phyloP scores from a whole-genome alignment of 2,113 vertebrate genomes.

The Megalops atlanticus region DNA sequence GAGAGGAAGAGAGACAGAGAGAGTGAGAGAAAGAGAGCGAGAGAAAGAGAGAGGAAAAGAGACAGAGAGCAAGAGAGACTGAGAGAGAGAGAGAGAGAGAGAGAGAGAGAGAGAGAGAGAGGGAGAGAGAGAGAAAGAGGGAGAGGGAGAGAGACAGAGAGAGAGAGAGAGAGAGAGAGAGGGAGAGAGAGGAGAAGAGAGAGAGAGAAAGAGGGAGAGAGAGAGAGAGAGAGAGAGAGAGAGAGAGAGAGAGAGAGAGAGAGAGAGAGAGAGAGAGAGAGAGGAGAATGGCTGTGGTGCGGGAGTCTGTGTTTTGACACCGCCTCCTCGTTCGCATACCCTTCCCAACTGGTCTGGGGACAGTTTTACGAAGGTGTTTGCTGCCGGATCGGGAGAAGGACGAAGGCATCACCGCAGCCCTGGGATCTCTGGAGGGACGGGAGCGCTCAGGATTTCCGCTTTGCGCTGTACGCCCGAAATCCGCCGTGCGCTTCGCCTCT shows the following conservation, averaged over 20 bases:
- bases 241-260: not conserved
- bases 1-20: not conserved
- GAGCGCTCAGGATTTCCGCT: not conserved
- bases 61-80: not conserved
- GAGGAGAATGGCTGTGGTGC: not conserved
- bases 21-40: not conserved
- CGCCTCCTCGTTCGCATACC: not conserved
- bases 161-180: not conserved
- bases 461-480: not conserved
- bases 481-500: not conserved
- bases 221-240: not conserved
- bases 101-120: not conserved
- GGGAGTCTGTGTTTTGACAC: not conserved
- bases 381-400: not conserved
- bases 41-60: not conserved
- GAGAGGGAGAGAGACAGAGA: not conserved
- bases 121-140: not conserved
- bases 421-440: not conserved
- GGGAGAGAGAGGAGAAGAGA: conserved; percentile 5
- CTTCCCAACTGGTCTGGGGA: not conserved
- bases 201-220: not conserved
- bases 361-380: not conserved
- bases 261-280: conserved; percentile 4
- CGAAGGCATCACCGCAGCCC: not conserved
- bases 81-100: not conserved